Conservation (phyloP, 2,797 vertebrate genomes). For the Heliangelus exortis region DNA sequence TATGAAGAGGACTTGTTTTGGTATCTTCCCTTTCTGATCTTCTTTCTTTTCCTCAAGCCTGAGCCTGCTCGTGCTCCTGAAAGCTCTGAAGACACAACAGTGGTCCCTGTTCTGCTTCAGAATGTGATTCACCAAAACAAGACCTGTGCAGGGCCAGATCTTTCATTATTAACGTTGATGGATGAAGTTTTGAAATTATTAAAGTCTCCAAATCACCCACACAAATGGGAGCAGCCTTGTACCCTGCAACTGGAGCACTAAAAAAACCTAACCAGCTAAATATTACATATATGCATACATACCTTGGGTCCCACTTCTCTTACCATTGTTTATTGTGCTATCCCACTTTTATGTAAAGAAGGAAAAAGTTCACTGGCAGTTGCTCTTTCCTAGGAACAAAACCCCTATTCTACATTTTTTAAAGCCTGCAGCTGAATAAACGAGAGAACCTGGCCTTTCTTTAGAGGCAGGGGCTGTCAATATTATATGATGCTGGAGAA, state of each 20-base stretch:
- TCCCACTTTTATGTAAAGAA: slow-evolving; percentile 63
- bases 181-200: background rate
- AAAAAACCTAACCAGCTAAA: background rate
- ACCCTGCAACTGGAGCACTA: background rate
- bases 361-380: slow-evolving; percentile 68
- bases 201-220: background rate
- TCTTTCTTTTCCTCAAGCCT: background rate
- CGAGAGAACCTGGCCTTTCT: slow-evolving; percentile 71
- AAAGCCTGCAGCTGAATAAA: slow-evolving; percentile 74
- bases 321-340: slow-evolving; percentile 71
- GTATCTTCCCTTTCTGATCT: background rate
- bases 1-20: background rate
- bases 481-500: slow-evolving; percentile 75
- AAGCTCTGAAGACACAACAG: background rate
- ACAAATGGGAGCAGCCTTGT: background rate
- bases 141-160: background rate
- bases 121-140: background rate
- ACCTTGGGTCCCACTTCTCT: slow-evolving; percentile 37
- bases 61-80: background rate
- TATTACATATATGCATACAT: background rate
- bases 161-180: background rate
- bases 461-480: slow-evolving; percentile 64
- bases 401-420: slow-evolving; percentile 69
- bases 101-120: rapidly evolving
- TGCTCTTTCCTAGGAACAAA: slow-evolving; percentile 63